Evolutionary conservation across 2,797 vertebrate species (phyloP), one percentile per base, ranked within the genome.

Genomic region (Acanthiza pusilla): DNA sequence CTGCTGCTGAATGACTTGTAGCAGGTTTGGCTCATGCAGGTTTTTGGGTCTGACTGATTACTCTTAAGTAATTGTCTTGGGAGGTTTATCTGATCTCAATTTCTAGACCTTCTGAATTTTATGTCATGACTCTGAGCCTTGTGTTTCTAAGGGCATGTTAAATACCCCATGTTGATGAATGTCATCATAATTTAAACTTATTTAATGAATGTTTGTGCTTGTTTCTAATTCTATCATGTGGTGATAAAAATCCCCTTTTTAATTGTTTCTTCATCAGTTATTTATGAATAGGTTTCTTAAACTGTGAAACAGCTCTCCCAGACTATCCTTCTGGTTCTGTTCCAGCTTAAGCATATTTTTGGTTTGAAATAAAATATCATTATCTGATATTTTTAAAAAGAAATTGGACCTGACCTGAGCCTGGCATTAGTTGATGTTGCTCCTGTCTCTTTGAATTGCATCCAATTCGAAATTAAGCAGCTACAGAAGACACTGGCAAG

Each of bases 321-420:
- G 42, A 19, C 66, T 86, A 62, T 88, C 48, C 21, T 93, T 95
- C 90, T 96, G 96, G 79, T 95, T 63, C 58, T 55, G 65, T 97
- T 97, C 95, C 96, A 97, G 88, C 48, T 94, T 82, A 94, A 93
- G 92, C 88, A 91, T 97, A 93, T 94, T 96, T 96, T 95, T 89
- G 51, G 43, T 96, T 93, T 87, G 53, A 30, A 91, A 70, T 87
- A 92, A 92, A 89, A 95, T 84, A 60, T 53, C 51, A 86, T 82
- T 74, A 85, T 73, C 90, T 65, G 96, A 96, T 62, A 88, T 86
- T 78, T 97, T 94, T 13, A 87, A 96, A 92, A 96, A 93, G 38
- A 93, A 95, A 89, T 94, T 89, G 76, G 83, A 91, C 84, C 48
- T 92, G 71, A 96, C 88, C 93, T 91, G 61, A 74, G 79, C 83